Evolutionary conservation across 2,888 invertebrate species (phyloP).

Genomic region (Sabellastarte sp.): DNA sequence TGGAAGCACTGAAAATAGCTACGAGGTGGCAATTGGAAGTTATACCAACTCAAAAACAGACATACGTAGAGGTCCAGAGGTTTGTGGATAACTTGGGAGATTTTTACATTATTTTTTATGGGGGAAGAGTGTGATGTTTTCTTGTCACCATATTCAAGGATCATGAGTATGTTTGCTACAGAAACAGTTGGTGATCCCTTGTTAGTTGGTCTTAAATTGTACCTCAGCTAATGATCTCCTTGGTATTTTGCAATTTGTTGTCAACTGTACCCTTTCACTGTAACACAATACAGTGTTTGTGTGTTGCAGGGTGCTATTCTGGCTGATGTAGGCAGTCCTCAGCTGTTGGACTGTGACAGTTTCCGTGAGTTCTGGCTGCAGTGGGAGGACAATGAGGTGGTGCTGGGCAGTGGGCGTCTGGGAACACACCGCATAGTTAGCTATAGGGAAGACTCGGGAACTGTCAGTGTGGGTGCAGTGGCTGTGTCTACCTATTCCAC

Average conservation of each 20-base stretch:
- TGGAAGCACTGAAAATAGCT: not conserved
- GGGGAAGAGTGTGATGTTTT: no score
- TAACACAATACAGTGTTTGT: no score
- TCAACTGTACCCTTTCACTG: no score
- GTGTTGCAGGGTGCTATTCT: slow-evolving; percentile 5
- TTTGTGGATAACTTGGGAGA: no score
- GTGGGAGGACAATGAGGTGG: not conserved
- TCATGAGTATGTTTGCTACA: no score
- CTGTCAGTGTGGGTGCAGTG: not conserved
- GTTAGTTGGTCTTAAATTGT: no score
- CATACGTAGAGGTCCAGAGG: slow-evolving; percentile 1
- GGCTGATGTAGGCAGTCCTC: not conserved
- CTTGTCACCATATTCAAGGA: no score
- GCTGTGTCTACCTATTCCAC: not conserved
- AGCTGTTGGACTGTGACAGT: not conserved
- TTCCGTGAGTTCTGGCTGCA: not conserved
- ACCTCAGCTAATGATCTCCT: no score
- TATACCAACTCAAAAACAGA: slow-evolving; percentile 2
- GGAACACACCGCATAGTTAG: not conserved
- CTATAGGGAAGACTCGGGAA: not conserved
- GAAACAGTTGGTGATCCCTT: no score
- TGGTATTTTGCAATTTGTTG: no score
- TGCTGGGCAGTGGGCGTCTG: slow-evolving; percentile 1
- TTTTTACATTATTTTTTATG: no score
- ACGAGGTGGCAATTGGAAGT: slow-evolving; percentile 8